Evolutionary conservation across 2,888 invertebrate genomes (phyloP), one percentile per base, ranked within the genome.

Genomic region (Maniola hyperantus): DNA sequence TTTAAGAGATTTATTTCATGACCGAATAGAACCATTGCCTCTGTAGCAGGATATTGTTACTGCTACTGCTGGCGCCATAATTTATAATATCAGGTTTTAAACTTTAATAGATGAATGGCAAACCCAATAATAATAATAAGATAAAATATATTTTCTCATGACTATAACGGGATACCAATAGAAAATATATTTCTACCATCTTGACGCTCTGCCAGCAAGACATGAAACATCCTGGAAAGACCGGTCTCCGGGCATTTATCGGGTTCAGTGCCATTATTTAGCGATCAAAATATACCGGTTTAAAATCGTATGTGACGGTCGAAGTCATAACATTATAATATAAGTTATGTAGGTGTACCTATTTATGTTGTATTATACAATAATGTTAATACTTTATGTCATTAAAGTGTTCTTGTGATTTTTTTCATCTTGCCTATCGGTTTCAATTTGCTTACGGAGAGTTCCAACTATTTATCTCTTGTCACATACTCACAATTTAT

Each of bases 261-360:
- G 70, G 70, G 70, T 70, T 70, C 70, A 70, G 68, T 64, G 68
- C 70, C 68, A 68, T 71, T 68, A 68, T 71, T 71, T 70, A 68
- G 64, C 70, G 68, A 71, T 71, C 70, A 68, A 71, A 71, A 68
- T 71, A 71, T 68, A 66, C 70, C 70, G 68, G 70, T 70, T 66
- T 53, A 34, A 64, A 70, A 62, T 64, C 51, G 64, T 67, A 69
- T 67, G 64, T 71, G 61, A 66, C 64, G 61, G 51, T 68, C 51
- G 36, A 50, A 71, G 64, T 39, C 62, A 64, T 62, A 64, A 66
- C 8, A 62, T 63, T 46, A 67, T 36, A 39, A n/a, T 57, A 39
- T 50, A 33, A 2, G 26, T 26, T 36, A 42, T 44, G 18, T 53
- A 53, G 26, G 26, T 26, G 26, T 26, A 26, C 26, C 26, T 39